Evolutionary conservation across 2,797 vertebrate genomes (phyloP).

Genomic region (Onychomys leucogaster): DNA sequence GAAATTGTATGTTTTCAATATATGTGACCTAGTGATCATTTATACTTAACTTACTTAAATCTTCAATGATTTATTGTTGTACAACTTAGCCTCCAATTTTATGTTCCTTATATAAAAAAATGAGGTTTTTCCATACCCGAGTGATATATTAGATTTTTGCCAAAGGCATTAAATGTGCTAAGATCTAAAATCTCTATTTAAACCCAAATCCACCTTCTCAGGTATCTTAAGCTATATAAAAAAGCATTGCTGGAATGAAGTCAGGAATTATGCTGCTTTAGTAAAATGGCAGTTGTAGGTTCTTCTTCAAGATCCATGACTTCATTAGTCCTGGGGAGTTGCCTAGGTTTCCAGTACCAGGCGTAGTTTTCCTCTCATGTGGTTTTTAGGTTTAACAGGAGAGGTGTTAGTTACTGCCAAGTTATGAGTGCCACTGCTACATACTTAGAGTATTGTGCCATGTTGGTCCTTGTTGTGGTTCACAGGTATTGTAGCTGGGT

Average conservation of each 20-base stretch:
- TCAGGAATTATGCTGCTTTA: too few relatives aligned
- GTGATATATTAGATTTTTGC: slow-evolving; percentile 2
- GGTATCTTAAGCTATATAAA: background rate
- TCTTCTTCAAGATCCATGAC: background rate
- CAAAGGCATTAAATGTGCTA: background rate
- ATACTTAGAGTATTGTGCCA: background rate
- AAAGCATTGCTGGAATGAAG: background rate
- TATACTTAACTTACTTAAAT: background rate
- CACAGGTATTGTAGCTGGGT: too few relatives aligned
- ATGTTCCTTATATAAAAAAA: slow-evolving; percentile 22
- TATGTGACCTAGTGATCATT: background rate
- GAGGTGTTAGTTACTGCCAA: background rate
- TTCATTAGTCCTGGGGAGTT: too few relatives aligned
- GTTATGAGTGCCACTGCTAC: too few relatives aligned
- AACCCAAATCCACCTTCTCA: background rate
- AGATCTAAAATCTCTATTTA: slow-evolving; percentile 24
- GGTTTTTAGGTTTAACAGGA: background rate
- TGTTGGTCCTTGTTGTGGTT: background rate
- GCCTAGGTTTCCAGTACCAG: background rate
- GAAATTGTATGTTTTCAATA: slow-evolving; percentile 2
- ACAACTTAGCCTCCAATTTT: background rate
- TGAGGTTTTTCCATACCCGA: background rate
- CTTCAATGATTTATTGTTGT: slow-evolving; percentile 32
- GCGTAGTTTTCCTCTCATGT: background rate
- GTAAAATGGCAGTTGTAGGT: background rate